Evolutionary conservation across 2,113 vertebrate species (phyloP).

Genomic region (Dendropsophus ebraccatus): DNA sequence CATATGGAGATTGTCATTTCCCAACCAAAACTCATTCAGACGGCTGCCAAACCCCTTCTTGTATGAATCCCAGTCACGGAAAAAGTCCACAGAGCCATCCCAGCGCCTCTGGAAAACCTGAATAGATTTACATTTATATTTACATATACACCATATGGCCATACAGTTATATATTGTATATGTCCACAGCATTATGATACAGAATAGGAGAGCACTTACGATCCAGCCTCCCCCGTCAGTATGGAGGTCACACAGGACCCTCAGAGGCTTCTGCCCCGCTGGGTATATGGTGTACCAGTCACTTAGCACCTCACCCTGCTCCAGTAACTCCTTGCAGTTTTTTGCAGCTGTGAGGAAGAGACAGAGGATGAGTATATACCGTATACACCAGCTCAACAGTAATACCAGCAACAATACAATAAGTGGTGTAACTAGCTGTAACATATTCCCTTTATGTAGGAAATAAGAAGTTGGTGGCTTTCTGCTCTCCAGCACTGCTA

Average conservation of each 20-base stretch:
- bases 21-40: constrained; percentile 71
- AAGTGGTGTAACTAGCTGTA: too few relatives aligned
- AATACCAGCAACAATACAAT: too few relatives aligned
- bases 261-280: constrained; percentile 47
- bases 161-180: background rate
- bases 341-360: background rate
- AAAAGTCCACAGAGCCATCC: constrained; percentile 70
- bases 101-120: constrained; percentile 52
- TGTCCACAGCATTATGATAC: background rate
- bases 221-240: constrained; percentile 57
- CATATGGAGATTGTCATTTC: constrained; percentile 69
- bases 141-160: too few relatives aligned
- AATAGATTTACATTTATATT: too few relatives aligned
- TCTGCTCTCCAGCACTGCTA: too few relatives aligned
- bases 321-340: constrained; percentile 58
- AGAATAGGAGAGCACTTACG: background rate
- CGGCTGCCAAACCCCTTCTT: constrained; percentile 70
- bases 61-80: constrained; percentile 64
- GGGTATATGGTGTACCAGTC: constrained; percentile 64
- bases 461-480: too few relatives aligned
- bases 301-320: constrained; percentile 36
- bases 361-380: background rate
- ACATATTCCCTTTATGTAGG: too few relatives aligned
- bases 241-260: constrained; percentile 63
- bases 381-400: too few relatives aligned